Conservation (phyloP, 2,888 invertebrate species). For the Epirrhoe alternata region DNA sequence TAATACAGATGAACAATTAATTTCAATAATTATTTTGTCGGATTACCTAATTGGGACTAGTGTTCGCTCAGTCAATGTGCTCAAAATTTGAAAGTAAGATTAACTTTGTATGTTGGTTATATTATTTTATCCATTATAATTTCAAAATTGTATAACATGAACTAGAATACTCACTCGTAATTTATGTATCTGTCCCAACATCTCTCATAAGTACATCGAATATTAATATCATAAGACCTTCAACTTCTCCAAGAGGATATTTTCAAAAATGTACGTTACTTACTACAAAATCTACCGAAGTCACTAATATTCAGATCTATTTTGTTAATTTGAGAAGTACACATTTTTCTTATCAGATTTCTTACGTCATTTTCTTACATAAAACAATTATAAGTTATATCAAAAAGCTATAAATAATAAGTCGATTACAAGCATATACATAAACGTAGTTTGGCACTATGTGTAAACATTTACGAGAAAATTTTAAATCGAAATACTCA, state of each 20-base stretch:
- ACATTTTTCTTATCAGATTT: slow-evolving; percentile 21
- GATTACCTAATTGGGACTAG: slow-evolving; percentile 28
- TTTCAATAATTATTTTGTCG: slow-evolving; percentile 34
- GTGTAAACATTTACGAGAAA: slow-evolving; percentile 59
- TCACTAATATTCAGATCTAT: slow-evolving; percentile 35
- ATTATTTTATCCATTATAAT: slow-evolving; percentile 32
- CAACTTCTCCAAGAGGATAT: slow-evolving; percentile 28
- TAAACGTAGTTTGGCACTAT: slow-evolving; percentile 78
- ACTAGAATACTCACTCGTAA: slow-evolving; percentile 25
- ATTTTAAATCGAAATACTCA: slow-evolving; percentile 61
- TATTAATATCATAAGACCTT: slow-evolving; percentile 40
- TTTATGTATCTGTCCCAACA: slow-evolving; percentile 14
- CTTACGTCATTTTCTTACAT: slow-evolving; percentile 20
- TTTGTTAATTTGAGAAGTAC: slow-evolving; percentile 35
- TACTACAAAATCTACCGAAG: slow-evolving; percentile 27
- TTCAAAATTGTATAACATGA: slow-evolving; percentile 21
- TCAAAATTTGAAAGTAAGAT: slow-evolving; percentile 2
- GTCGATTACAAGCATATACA: slow-evolving; percentile 60
- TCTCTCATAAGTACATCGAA: slow-evolving; percentile 22
- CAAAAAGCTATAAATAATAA: slow-evolving; percentile 50
- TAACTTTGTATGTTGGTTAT: slow-evolving; percentile 5
- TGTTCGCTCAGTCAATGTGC: slow-evolving; percentile 8
- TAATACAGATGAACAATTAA: slow-evolving; percentile 44
- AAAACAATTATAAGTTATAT: slow-evolving; percentile 30
- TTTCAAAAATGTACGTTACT: slow-evolving; percentile 25